Conservation (phyloP, 2,113 vertebrate species). For the Tautogolabrus adspersus region DNA sequence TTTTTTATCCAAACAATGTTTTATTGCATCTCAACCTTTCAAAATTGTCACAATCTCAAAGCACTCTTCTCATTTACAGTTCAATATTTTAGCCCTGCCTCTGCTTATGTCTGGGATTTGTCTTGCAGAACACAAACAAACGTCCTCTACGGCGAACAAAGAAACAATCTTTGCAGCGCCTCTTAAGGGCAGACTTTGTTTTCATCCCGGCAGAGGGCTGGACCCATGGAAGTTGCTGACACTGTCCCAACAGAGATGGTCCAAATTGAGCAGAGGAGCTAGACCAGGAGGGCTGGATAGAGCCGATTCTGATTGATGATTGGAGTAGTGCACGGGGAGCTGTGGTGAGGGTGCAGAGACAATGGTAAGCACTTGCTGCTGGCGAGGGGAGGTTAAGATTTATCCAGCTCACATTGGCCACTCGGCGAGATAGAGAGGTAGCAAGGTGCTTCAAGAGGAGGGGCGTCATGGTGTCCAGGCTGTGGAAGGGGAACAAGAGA, state of each 20-base stretch:
- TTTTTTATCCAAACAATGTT: slow-evolving; percentile 54
- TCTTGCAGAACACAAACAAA: slow-evolving; percentile 88
- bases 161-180: slow-evolving; percentile 93
- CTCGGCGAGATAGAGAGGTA: slow-evolving; percentile 60
- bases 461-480: slow-evolving; percentile 77
- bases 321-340: slow-evolving; percentile 34
- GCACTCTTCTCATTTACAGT: neutral
- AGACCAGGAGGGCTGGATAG: neutral
- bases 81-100: slow-evolving; percentile 81
- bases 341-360: slow-evolving; percentile 51
- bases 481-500: slow-evolving; percentile 29
- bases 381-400: slow-evolving; percentile 35
- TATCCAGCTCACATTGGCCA: slow-evolving; percentile 55
- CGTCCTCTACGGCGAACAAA: slow-evolving; percentile 87
- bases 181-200: slow-evolving; percentile 84
- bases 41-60: slow-evolving; percentile 1
- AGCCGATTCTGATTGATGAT: slow-evolving; percentile 14
- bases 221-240: slow-evolving; percentile 29
- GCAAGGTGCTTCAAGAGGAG: slow-evolving; percentile 71
- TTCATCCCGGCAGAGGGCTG: slow-evolving; percentile 87
- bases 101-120: slow-evolving; percentile 90
- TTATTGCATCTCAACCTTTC: slow-evolving; percentile 40
- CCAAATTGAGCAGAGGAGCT: neutral
- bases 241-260: slow-evolving; percentile 56
- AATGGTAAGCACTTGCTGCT: slow-evolving; percentile 52